Conservation (phyloP, 2,797 vertebrate genomes). For the Notolepis coatsorum region DNA sequence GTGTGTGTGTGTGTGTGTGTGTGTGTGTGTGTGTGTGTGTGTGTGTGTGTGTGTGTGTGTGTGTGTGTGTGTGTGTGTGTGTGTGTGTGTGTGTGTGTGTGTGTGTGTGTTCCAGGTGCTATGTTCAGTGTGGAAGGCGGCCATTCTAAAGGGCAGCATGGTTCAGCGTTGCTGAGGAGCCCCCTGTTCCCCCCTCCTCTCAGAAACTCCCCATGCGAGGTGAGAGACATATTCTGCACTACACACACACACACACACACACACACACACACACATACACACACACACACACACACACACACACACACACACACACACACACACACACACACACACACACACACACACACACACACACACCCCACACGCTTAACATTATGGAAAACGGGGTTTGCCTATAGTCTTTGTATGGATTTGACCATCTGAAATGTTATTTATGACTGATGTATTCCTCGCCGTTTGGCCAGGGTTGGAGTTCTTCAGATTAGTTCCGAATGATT, state of each 20-base stretch:
- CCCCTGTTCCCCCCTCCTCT: constrained; percentile 89
- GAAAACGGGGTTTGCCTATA: too few species aligned
- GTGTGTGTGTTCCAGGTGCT: constrained; percentile 74
- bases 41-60: constrained; percentile 2
- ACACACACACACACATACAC: constrained; percentile 9
- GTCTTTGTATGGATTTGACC: too few species aligned
- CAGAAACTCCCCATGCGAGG: constrained; percentile 93
- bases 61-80: neutral
- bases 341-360: constrained; percentile 9
- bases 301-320: constrained; percentile 4
- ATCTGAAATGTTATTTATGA: too few species aligned
- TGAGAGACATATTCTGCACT: constrained; percentile 67
- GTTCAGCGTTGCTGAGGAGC: constrained; percentile 84
- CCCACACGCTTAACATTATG: too few species aligned
- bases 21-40: neutral
- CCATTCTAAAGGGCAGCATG: constrained; percentile 74
- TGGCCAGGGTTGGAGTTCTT: too few species aligned
- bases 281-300: constrained; percentile 18
- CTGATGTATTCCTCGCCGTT: too few species aligned
- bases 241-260: constrained; percentile 12
- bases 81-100: neutral
- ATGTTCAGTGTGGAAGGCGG: constrained; percentile 86
- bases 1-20: neutral
- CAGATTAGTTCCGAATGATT: too few species aligned
- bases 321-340: constrained; percentile 21